Base-by-base conservation (phyloP, 2,797 vertebrate genomes). In the Ptychobarbus kaznakovi region DNA sequence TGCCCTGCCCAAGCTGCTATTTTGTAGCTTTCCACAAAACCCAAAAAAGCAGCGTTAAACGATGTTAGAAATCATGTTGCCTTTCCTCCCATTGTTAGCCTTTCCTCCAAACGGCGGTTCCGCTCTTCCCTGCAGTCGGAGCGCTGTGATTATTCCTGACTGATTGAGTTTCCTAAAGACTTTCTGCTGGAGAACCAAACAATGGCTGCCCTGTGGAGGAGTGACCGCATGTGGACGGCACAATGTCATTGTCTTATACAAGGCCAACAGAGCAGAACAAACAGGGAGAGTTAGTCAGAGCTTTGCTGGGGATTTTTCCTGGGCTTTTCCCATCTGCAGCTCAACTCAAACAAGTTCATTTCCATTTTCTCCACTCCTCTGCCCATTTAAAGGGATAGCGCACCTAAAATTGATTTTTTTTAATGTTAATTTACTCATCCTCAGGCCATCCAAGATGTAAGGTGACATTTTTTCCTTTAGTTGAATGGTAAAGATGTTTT, bases 81-180 rank as follows among this genome's bases (percentile, higher is more conserved):
- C 91, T 93, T 95, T 95, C 95, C 95, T 95, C 91, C 92, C 87
- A 94, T 96, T 96, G 95, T 95, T 92, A 93, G 91, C 89, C 84
- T 93, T 93, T 92, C 92, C 93, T 94, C 92, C 93, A 94, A 90
- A 68, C 22, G 88, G 91, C 91, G 93, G 90, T 94, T 94, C 91
- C 92, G 93, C 92, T 93, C 91, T 91, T 91, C 91, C 91, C 90
- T 90, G 91, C 44, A n/a, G 76, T 80, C 90, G 91, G 90, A 93
- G 92, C 93, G 91, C 91, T 90, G 81, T 91, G 91, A 90, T 91
- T 91, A 87, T 94, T 92, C 92, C 90, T 93, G 92, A 92, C 92
- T 81, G 89, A 91, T 92, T 93, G 92, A 40, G 92, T 93, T 92
- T 92, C 90, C 35, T 66, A 89, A 91, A 93, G 89, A 88, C 90